These are phyloP conservation scores for Drosophila sucinea DNA, from an alignment of 1,140 invertebrate genomes.

Conservation along the genomic window DNA sequence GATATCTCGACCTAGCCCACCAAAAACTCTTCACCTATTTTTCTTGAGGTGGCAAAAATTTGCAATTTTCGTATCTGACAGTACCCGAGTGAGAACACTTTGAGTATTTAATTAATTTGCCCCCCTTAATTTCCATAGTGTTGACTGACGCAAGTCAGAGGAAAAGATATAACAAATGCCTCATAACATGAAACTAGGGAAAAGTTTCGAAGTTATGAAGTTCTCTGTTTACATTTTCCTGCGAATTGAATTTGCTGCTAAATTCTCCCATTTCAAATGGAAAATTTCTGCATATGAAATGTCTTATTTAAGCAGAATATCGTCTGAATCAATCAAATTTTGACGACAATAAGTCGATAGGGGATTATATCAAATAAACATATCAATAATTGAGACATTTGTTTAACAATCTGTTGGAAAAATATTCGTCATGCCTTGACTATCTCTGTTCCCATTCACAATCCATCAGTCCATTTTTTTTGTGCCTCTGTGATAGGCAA, in stretches of 20 bases:
- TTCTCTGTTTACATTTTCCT: neutral
- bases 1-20: slow-evolving; percentile 33
- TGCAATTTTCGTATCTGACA: slow-evolving; percentile 29
- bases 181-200: too few species aligned
- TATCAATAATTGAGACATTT: neutral
- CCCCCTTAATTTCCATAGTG: neutral
- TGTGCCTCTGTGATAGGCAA: slow-evolving; percentile 26
- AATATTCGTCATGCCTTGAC: neutral
- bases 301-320: slow-evolving; percentile 2
- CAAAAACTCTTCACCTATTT: neutral
- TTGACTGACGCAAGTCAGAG: neutral
- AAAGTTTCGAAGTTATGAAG: too few species aligned
- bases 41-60: slow-evolving; percentile 10
- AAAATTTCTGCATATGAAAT: slow-evolving; percentile 1
- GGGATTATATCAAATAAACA: neutral
- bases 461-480: slow-evolving; percentile 10
- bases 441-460: neutral
- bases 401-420: neutral
- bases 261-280: neutral
- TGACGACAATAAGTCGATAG: neutral
- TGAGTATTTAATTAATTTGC: slow-evolving; percentile 1
- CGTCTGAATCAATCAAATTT: slow-evolving; percentile 6
- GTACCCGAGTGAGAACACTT: slow-evolving; percentile 7
- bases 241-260: neutral
- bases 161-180: neutral